Evolutionary conservation across 2,888 invertebrate species (phyloP).

Genomic region (Zygothrica quintamaculata): DNA sequence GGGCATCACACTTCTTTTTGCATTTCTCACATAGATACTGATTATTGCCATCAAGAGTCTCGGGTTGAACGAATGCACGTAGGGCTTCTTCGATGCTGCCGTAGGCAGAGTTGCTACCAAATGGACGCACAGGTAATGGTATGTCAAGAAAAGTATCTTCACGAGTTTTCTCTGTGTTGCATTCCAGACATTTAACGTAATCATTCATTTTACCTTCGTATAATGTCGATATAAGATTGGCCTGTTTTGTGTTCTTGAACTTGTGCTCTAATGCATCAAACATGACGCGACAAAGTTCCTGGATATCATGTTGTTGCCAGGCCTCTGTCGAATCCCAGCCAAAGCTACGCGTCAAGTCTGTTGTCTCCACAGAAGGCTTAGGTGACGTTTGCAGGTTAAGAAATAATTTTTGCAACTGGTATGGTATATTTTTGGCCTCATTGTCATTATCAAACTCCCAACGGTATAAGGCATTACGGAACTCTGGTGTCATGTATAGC

Average conservation of each 20-base stretch:
- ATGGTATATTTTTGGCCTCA: conserved; percentile 91
- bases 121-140: conserved; percentile 93
- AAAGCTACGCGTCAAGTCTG: conserved; percentile 93
- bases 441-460: conserved; percentile 91
- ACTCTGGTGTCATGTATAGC: conserved; percentile 96
- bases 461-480: conserved; percentile 93
- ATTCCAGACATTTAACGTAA: conserved; percentile 94
- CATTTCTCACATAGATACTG: conserved; percentile 95
- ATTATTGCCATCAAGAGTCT: conserved; percentile 92
- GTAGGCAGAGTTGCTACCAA: conserved; percentile 91
- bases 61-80: conserved; percentile 92
- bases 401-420: conserved; percentile 93
- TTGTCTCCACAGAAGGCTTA: conserved; percentile 92
- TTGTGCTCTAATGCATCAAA: conserved; percentile 94
- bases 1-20: conserved; percentile 93
- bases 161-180: conserved; percentile 92
- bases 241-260: conserved; percentile 92
- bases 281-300: conserved; percentile 95
- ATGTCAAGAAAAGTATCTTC: conserved; percentile 94
- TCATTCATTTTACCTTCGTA: conserved; percentile 93
- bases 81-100: conserved; percentile 93
- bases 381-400: conserved; percentile 93
- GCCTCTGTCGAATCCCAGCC: conserved; percentile 96
- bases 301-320: conserved; percentile 97
- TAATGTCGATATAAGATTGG: conserved; percentile 91